Conservation (phyloP, 2,797 vertebrate species). For the Muscicapa striata region DNA sequence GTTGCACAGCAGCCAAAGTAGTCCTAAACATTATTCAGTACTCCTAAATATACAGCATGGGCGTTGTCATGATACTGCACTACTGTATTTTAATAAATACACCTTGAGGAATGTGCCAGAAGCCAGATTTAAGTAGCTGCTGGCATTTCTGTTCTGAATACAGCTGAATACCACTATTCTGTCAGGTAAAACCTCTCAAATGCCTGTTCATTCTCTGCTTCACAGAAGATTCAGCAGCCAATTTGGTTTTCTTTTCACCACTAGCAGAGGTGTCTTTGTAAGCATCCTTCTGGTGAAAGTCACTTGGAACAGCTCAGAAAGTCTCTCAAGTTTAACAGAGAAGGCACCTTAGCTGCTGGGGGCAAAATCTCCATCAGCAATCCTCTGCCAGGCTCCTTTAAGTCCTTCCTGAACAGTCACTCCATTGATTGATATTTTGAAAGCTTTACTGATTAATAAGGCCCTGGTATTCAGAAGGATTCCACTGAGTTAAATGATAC, state of each 20-base stretch:
- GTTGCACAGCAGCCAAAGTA: not conserved
- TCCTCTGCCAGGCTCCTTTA: not conserved
- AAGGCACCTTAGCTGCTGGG: not conserved
- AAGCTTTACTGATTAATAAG: not conserved
- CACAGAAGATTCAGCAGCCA: accelerated
- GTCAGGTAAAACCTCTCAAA: not conserved
- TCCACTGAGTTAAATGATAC: not conserved
- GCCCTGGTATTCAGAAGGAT: not conserved
- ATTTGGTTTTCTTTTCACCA: not conserved
- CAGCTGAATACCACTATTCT: not conserved
- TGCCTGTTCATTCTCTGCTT: not conserved
- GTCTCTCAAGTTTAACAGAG: not conserved
- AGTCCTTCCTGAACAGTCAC: not conserved
- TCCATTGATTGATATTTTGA: not conserved
- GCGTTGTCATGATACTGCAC: not conserved
- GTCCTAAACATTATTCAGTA: not conserved
- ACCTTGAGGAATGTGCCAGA: not conserved
- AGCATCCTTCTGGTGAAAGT: not conserved
- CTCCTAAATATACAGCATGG: not conserved
- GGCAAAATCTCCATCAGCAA: not conserved
- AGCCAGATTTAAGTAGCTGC: not conserved
- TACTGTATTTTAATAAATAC: not conserved
- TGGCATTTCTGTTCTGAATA: not conserved
- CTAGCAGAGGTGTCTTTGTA: not conserved
- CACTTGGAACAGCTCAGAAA: not conserved